Evolutionary conservation across 1,140 invertebrate species (phyloP).

Genomic region (Brachionus angularis): DNA sequence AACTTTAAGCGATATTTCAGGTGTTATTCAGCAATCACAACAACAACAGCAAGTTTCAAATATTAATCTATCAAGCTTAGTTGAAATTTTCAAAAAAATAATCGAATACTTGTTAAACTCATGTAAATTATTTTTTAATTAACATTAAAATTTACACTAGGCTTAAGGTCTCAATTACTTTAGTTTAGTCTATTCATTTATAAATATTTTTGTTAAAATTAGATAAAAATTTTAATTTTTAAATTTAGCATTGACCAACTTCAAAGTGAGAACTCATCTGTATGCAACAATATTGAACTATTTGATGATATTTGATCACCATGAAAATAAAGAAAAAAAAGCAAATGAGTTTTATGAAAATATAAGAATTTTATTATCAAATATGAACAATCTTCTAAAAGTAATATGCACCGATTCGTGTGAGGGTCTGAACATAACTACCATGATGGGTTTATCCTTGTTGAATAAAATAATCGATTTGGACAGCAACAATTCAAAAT

Average conservation of each 20-base stretch:
- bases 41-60: background rate
- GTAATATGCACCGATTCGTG: slow-evolving; percentile 27
- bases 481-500: slow-evolving; percentile 7
- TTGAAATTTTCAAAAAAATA: slow-evolving; percentile 31
- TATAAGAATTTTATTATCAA: background rate
- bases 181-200: background rate
- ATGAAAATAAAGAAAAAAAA: background rate
- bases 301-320: slow-evolving; percentile 11
- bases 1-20: slow-evolving; percentile 7
- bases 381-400: slow-evolving; percentile 20
- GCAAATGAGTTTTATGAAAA: slow-evolving; percentile 6
- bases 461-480: slow-evolving; percentile 21
- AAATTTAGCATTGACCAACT: slow-evolving; percentile 19
- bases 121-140: slow-evolving; percentile 1
- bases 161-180: background rate
- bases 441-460: slow-evolving; percentile 37
- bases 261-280: slow-evolving; percentile 31
- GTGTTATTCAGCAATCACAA: slow-evolving; percentile 6
- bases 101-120: slow-evolving; percentile 3
- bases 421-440: slow-evolving; percentile 35
- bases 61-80: slow-evolving; percentile 20
- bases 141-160: background rate
- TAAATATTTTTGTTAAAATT: background rate
- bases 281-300: slow-evolving; percentile 29
- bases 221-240: background rate